Evolutionary conservation across 2,113 vertebrate species (phyloP).

Genomic region (Myodes glareolus): DNA sequence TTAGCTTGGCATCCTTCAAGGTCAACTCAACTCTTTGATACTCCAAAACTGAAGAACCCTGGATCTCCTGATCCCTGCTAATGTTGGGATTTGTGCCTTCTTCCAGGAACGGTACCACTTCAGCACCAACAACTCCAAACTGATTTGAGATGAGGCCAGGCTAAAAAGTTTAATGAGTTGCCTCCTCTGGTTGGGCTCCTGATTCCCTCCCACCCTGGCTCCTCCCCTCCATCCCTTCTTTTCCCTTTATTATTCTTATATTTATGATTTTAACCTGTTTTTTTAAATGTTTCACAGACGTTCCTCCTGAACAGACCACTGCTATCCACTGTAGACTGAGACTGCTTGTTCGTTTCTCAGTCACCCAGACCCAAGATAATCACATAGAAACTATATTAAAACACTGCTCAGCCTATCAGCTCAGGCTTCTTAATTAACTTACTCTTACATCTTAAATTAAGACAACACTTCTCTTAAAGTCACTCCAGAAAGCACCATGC

Average conservation of each 20-base stretch:
- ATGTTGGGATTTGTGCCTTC: background rate
- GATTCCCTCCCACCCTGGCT: no score
- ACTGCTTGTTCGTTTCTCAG: no score
- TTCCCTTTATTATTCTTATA: background rate
- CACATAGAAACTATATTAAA: no score
- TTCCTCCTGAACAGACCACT: background rate
- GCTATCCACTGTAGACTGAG: background rate
- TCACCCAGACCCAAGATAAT: no score
- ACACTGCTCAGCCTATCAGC: no score
- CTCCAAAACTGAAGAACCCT: background rate
- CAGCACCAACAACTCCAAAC: background rate
- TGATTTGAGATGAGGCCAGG: background rate
- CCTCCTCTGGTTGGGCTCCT: no score
- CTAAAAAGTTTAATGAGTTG: background rate
- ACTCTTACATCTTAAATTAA: background rate
- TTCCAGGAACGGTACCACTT: background rate
- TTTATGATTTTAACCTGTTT: background rate
- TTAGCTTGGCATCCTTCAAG: background rate
- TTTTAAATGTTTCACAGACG: background rate
- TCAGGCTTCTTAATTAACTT: no score
- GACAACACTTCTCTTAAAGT: background rate
- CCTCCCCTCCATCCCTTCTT: background rate
- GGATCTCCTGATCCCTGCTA: background rate
- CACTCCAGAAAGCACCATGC: background rate
- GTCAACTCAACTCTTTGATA: background rate